Conservation (phyloP, 2,888 invertebrate genomes). For the Drosophila ezoana region DNA sequence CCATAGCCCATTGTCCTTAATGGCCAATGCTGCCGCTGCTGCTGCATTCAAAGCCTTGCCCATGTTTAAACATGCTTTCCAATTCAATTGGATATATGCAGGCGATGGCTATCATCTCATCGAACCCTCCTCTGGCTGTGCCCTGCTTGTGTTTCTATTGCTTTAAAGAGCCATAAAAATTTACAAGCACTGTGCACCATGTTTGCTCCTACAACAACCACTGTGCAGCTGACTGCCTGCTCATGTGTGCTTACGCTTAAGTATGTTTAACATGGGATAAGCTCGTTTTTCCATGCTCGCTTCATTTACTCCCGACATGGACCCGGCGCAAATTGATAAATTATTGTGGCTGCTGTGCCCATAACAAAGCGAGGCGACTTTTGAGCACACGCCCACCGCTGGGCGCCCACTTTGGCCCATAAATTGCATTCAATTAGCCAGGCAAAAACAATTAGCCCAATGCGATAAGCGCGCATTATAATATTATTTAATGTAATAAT, state of each 20-base stretch:
- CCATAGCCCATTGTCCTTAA: constrained; percentile 46
- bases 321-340: constrained; percentile 73
- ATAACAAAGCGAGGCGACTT: background rate
- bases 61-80: constrained; percentile 62
- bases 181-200: constrained; percentile 47
- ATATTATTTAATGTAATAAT: constrained; percentile 61
- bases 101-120: constrained; percentile 12
- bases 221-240: constrained; percentile 5
- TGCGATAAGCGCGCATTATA: constrained; percentile 66
- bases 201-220: constrained; percentile 19
- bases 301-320: constrained; percentile 65
- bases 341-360: constrained; percentile 51
- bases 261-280: constrained; percentile 77
- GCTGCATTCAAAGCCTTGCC: constrained; percentile 8
- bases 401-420: constrained; percentile 15
- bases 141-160: constrained; percentile 47
- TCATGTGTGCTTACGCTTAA: constrained; percentile 45
- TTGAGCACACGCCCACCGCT: constrained; percentile 19
- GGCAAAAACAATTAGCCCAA: constrained; percentile 71
- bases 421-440: constrained; percentile 74
- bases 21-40: constrained; percentile 18
- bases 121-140: too few relatives aligned
- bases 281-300: constrained; percentile 58
- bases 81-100: constrained; percentile 69
- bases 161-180: constrained; percentile 70